Evolutionary conservation across 2,113 vertebrate species (phyloP).

Genomic region (rabbit (Oryctolagus cuniculus)): DNA sequence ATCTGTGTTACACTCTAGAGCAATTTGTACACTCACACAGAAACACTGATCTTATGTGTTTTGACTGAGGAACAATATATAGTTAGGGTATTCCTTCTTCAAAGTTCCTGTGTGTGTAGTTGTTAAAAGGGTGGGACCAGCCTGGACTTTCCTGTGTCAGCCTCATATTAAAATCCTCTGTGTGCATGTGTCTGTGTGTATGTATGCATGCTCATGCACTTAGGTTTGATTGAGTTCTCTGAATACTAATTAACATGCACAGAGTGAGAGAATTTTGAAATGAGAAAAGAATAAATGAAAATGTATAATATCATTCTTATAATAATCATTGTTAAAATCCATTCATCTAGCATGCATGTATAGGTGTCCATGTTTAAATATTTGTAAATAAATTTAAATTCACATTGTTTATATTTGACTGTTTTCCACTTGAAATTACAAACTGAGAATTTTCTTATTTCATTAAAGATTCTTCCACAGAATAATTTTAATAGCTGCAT

Average conservation of each 20-base stretch:
- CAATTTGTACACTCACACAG: background rate
- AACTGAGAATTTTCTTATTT: constrained; percentile 39
- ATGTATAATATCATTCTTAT: background rate
- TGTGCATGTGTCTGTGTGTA: background rate
- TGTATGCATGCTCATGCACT: background rate
- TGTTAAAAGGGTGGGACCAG: background rate
- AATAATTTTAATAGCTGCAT: constrained; percentile 35
- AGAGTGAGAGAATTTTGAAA: constrained; percentile 34
- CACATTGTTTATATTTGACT: background rate
- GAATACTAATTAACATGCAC: background rate
- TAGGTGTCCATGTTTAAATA: background rate
- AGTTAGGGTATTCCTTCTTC: background rate
- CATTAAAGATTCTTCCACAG: background rate
- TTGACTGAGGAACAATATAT: background rate
- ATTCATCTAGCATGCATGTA: background rate
- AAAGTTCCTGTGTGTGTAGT: background rate
- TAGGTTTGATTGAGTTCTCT: background rate
- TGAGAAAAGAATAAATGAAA: constrained; percentile 1
- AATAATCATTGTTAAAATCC: constrained; percentile 41
- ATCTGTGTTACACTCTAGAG: background rate
- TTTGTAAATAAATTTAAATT: constrained; percentile 33
- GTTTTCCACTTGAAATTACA: constrained; percentile 15
- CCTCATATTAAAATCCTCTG: background rate
- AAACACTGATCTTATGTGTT: background rate
- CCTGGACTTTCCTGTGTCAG: background rate